Evolutionary conservation across 1,140 invertebrate species (phyloP).

Genomic region (Aphelinus atriplicis): DNA sequence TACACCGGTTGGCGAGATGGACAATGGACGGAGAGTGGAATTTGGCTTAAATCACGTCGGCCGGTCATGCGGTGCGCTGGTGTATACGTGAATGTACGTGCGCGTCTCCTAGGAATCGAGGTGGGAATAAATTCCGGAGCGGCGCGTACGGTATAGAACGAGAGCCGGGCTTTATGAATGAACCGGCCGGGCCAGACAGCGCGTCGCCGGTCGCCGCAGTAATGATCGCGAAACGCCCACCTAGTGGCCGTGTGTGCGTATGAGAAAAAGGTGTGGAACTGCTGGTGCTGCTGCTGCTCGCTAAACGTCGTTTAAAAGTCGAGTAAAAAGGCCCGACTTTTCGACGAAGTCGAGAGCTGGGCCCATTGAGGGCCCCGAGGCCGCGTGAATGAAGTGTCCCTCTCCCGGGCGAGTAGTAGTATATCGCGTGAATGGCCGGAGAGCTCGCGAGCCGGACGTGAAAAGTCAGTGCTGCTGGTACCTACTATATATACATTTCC

Average conservation of each 20-base stretch:
- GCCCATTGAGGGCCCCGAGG: neutral
- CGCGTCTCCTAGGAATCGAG: no score
- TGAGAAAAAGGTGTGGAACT: neutral
- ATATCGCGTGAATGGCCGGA: no score
- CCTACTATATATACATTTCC: conserved; percentile 29
- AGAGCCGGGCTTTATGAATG: neutral
- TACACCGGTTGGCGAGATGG: no score
- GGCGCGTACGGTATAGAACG: no score
- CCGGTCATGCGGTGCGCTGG: no score
- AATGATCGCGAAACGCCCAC: conserved; percentile 14
- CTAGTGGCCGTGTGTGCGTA: neutral
- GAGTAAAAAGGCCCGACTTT: neutral
- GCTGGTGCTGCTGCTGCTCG: neutral
- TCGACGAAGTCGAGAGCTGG: conserved; percentile 9
- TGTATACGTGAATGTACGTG: no score
- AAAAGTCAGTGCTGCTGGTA: no score
- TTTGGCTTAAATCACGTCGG: conserved; percentile 1
- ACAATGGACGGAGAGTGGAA: neutral
- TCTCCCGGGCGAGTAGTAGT: no score
- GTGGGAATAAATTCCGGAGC: no score
- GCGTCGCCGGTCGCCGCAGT: conserved; percentile 1
- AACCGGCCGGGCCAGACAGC: conserved; percentile 4
- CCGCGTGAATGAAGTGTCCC: neutral
- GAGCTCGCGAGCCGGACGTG: no score
- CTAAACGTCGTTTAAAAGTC: conserved; percentile 34